Base-by-base conservation (phyloP, 1,140 invertebrate genomes). In the Diuraphis noxia region DNA sequence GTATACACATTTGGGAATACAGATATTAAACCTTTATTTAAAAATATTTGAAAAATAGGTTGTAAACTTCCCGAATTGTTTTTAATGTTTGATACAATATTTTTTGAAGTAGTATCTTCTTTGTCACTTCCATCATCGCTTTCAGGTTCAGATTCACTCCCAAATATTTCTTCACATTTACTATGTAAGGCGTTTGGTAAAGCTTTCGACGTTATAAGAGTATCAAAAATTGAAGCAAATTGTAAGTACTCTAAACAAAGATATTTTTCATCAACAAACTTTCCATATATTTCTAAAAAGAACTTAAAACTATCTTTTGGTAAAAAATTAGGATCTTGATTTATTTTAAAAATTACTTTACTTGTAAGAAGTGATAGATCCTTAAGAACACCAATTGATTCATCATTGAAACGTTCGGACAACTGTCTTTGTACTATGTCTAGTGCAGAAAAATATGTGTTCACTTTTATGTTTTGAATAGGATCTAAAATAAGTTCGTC, bases 391-490 rank as follows among this genome's bases (percentile, higher is more conserved):
- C 81, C 25, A 84, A 41, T 84, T 84, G 81, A 43, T 84, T 84
- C 2, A 84, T 84, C 40, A 30, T 5, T 43, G 30, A 43, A 84
- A 84, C 40, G 40, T 84, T 84, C 30, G 19, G 9, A 30, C 7
- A 84, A 6, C n/a, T 41, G 81, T 84, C 8, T 84, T 84, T 17
- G 81, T 84, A 84, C 6, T n/a, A 41, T 84, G 10, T 84, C 81
- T 84, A 84, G 5, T 84, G 81, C 38, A 84, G 30, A 84, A 43
- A 41, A 84, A 84, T 43, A 43, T 43, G 81, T 84, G 41, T 84
- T 84, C 17, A 84, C 79, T 84, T 84, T 84, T n/a, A 84, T 84
- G 38, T 84, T 84, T 41, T 84, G 25, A 84, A 41, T 84, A 43
- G 40, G 40, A 84, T 84, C 40, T 41, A 19, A 84, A 41, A 84